phyloP scores from a whole-genome alignment of 2,797 vertebrate genomes.

The Parambassis ranga region DNA sequence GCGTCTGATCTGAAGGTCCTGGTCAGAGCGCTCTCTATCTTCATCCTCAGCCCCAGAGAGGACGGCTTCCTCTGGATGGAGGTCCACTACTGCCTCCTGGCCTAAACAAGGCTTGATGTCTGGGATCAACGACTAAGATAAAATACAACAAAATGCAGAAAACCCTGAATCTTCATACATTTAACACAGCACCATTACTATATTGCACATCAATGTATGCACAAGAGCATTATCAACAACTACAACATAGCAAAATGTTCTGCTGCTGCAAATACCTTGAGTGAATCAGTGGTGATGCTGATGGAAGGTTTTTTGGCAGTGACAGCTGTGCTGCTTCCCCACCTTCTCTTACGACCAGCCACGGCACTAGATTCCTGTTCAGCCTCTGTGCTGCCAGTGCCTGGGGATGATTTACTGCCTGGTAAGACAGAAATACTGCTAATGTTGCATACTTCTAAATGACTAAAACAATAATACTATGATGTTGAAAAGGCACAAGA shows the following conservation, averaged over 20 bases:
- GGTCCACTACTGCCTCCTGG: conserved; percentile 89
- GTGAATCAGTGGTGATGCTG: conserved; percentile 93
- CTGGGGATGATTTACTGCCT: conserved; percentile 77
- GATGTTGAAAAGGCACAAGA: background rate
- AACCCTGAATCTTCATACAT: background rate
- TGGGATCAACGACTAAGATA: conserved; percentile 87
- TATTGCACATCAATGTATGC: no score
- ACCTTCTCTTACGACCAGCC: conserved; percentile 87
- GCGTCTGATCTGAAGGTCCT: conserved; percentile 90
- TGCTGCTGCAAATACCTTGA: conserved; percentile 80
- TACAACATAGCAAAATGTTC: background rate
- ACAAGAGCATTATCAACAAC: background rate
- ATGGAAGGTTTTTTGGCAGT: conserved; percentile 92
- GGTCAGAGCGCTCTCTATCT: conserved; percentile 78
- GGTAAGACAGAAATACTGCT: background rate
- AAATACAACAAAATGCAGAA: conserved; percentile 6
- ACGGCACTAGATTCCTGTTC: conserved; percentile 78
- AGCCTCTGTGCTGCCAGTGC: conserved; percentile 57
- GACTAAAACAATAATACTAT: no score
- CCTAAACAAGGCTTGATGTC: conserved; percentile 84
- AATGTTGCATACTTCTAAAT: no score
- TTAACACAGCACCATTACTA: no score
- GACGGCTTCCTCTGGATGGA: conserved; percentile 87
- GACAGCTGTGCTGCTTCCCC: conserved; percentile 89
- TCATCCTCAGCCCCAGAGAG: conserved; percentile 88